phyloP scores from a whole-genome alignment of 2,888 invertebrate species.

The Netelia fuscicornis region DNA sequence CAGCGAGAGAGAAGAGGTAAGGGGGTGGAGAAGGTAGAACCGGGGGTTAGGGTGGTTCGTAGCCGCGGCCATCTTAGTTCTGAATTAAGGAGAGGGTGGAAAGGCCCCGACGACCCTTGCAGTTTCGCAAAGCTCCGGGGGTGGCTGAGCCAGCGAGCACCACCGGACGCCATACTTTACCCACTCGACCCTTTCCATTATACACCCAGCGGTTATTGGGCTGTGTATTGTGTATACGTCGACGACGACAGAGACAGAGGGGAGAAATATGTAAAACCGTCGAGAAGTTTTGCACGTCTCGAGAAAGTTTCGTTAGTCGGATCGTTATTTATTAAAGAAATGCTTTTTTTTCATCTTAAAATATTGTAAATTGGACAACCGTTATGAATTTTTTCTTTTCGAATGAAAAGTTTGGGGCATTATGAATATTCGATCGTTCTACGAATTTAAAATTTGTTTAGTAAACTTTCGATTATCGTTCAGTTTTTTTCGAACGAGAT shows the following conservation, averaged over 20 bases:
- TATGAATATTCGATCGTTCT: too few relatives aligned
- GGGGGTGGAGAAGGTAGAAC: conserved; percentile 43
- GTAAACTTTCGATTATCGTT: too few relatives aligned
- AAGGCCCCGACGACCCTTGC: conserved; percentile 72
- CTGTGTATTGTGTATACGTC: conserved; percentile 40
- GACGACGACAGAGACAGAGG: conserved; percentile 29
- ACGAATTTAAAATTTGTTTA: too few relatives aligned
- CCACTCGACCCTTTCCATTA: conserved; percentile 63
- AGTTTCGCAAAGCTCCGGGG: conserved; percentile 70
- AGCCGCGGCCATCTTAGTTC: conserved; percentile 82
- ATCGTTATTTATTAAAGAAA: too few relatives aligned
- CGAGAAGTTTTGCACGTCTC: not conserved
- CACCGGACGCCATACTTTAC: conserved; percentile 66
- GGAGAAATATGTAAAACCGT: not conserved
- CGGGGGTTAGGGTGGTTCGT: conserved; percentile 46
- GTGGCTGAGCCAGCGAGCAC: conserved; percentile 67
- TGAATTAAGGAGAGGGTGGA: conserved; percentile 83
- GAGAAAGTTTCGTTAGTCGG: too few relatives aligned
- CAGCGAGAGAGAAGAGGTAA: conserved; percentile 2
- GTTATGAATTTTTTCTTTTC: too few relatives aligned
- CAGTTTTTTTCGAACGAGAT: too few relatives aligned
- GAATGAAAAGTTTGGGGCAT: too few relatives aligned
- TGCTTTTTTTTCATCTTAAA: too few relatives aligned
- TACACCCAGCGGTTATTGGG: conserved; percentile 50
- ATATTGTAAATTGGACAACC: too few relatives aligned